These are phyloP conservation scores for Poecilia latipinna DNA, from an alignment of 2,113 vertebrate species.

Conservation along the genomic window DNA sequence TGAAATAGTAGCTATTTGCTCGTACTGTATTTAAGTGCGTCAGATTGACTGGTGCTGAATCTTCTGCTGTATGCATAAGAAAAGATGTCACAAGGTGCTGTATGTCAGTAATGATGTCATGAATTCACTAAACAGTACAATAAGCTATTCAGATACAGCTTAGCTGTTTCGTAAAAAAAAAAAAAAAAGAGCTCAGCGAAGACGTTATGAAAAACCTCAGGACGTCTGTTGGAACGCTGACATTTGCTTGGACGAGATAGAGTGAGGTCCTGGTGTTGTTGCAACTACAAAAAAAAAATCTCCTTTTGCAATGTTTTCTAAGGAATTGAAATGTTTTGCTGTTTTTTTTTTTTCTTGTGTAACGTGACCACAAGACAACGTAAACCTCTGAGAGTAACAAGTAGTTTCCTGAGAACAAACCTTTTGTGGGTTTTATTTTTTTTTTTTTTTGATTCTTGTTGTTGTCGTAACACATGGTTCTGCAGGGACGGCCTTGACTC, in stretches of 20 bases:
- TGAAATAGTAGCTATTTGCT: background rate
- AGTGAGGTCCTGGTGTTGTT: constrained; percentile 23
- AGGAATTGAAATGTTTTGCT: constrained; percentile 29
- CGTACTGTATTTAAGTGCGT: background rate
- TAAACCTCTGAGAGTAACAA: constrained; percentile 21
- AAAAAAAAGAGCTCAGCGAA: background rate
- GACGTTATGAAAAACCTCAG: background rate
- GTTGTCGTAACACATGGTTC: background rate
- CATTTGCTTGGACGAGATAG: constrained; percentile 57
- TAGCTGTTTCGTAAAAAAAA: constrained; percentile 3
- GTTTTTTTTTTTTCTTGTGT: background rate
- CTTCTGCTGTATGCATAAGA: background rate
- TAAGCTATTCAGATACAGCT: background rate
- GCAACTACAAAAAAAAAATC: constrained; percentile 31
- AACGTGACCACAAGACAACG: constrained; percentile 5
- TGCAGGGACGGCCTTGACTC: constrained; percentile 52
- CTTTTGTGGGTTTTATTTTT: background rate
- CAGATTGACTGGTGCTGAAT: background rate
- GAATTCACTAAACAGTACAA: background rate
- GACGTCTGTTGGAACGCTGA: constrained; percentile 47
- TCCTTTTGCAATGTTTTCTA: constrained; percentile 8
- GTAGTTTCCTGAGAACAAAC: constrained; percentile 48
- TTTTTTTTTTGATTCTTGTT: background rate
- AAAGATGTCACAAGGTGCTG: background rate
- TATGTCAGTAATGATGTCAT: too few relatives aligned